Percentiles rank a stretch among this genome's conserved stretches.
These are phyloP conservation scores for Dryobates pubescens DNA, from an alignment of 2,797 vertebrate genomes.

Conservation along the genomic window DNA sequence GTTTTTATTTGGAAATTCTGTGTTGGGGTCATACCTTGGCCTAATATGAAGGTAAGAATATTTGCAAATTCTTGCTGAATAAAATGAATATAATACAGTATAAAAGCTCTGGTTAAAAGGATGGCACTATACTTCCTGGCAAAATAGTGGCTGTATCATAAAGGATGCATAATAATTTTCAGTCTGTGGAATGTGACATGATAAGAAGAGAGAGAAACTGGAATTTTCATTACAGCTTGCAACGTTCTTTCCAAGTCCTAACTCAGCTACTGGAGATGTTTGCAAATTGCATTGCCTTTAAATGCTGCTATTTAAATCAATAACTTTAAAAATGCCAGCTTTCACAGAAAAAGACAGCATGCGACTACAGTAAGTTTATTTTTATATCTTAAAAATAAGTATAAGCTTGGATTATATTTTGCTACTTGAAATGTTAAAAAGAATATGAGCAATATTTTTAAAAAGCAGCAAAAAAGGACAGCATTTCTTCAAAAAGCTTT, in stretches of 20 bases:
- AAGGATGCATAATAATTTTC: constrained; percentile 16
- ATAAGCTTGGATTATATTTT: neutral
- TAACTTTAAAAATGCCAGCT: constrained; percentile 6
- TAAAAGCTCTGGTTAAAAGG: constrained; percentile 10
- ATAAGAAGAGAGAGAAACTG: constrained; percentile 9
- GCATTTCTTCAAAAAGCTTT: neutral
- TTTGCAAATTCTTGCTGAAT: neutral
- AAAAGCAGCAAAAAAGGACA: neutral
- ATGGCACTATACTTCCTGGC: neutral
- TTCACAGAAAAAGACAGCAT: constrained; percentile 12
- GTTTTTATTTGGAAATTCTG: neutral
- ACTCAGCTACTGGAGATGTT: constrained; percentile 34
- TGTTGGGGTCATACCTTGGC: neutral
- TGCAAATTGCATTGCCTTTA: constrained; percentile 39
- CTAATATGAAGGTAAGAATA: neutral
- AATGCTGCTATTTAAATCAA: constrained; percentile 32
- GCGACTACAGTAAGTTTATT: constrained; percentile 17
- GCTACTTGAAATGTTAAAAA: neutral
- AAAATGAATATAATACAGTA: neutral
- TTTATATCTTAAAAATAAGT: constrained; percentile 12
- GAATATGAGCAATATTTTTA: neutral
- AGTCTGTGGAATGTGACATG: neutral
- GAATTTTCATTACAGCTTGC: constrained; percentile 32
- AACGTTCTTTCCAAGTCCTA: constrained; percentile 16
- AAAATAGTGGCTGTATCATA: neutral